Base-by-base conservation (phyloP, 92 coral and sea anemone species). In the Nematostella vectensis region DNA sequence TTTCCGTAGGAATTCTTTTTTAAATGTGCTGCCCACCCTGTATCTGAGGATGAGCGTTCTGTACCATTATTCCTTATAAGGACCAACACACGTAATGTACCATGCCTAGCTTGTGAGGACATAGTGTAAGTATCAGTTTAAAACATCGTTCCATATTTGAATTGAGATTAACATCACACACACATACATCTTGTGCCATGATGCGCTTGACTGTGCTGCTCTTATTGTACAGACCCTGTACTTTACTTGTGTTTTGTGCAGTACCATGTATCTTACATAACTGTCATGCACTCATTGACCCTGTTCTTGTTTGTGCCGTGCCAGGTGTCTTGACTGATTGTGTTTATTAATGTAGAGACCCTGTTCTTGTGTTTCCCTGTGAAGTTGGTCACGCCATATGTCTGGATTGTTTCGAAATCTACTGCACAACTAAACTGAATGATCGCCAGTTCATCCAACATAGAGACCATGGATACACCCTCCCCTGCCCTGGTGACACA, bases 1-100 rank as follows among this genome's bases (percentile, higher is more conserved):
- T n/a, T n/a, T n/a, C n/a, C n/a, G n/a, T 20, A 89, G 97, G 97
- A 80, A 27, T 89, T 89, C 62, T 89, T 69, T 70, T 89, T 89
- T 61, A 89, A 89, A 62, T 89, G 97, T 50, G 94, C 81, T 0
- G 52, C 72, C 20, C 95, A 89, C 44, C 78, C 71, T 12, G 83
- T 78, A 8, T 68, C 79, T 6, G 86, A 77, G 27, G 76, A 72
- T 36, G 83, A 85, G 58, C 59, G 77, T 48, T 85, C 87, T 27
- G 97, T 79, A 0, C 80, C 97, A 1, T 69, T 89, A 2, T 47
- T 44, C 8, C 71, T 89, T 20, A 62, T 89, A 31, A 80, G 85
- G 28, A 61, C 89, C 27, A 89, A 89, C 76, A 77, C 79, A 20
- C 72, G 95, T 50, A 75, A 89, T 36, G 71, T 89, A 0, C 86